These are phyloP conservation scores for Noctua pronuba DNA, from an alignment of 2,888 invertebrate genomes.

Conservation along the genomic window DNA sequence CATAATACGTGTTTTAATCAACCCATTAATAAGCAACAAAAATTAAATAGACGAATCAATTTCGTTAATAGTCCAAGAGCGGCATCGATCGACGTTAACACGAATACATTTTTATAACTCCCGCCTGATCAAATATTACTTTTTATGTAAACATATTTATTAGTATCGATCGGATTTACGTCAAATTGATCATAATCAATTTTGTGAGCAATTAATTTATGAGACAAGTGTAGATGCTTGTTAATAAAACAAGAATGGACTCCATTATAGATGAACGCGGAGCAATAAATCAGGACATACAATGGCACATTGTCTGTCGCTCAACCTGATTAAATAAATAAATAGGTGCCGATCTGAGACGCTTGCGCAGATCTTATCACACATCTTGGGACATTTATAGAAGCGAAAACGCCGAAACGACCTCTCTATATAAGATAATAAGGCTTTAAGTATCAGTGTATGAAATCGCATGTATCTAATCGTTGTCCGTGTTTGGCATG, in stretches of 20 bases:
- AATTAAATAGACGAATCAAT: conserved; percentile 65
- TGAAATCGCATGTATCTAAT: conserved; percentile 75
- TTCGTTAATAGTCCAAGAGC: conserved; percentile 59
- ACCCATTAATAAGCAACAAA: conserved; percentile 66
- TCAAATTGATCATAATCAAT: conserved; percentile 61
- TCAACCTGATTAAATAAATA: conserved; percentile 89
- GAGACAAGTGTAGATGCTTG: conserved; percentile 73
- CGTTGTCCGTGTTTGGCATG: conserved; percentile 65
- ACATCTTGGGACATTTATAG: conserved; percentile 81
- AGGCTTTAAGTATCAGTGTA: conserved; percentile 75
- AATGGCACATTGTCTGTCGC: conserved; percentile 90
- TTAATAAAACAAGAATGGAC: conserved; percentile 75
- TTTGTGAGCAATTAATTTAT: conserved; percentile 65
- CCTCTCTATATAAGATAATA: conserved; percentile 76
- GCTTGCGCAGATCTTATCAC: conserved; percentile 87
- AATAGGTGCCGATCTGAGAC: conserved; percentile 87
- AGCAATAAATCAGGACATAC: conserved; percentile 88
- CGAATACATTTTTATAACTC: conserved; percentile 52
- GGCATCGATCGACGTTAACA: conserved; percentile 48
- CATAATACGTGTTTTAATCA: conserved; percentile 65
- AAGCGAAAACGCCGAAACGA: conserved; percentile 77
- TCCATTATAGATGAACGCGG: conserved; percentile 81
- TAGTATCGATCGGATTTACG: conserved; percentile 52
- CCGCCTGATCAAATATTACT: conserved; percentile 53
- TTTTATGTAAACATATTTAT: conserved; percentile 63